phyloP scores from a whole-genome alignment of 2,888 invertebrate species.

The Drosophila cyrtoloma region DNA sequence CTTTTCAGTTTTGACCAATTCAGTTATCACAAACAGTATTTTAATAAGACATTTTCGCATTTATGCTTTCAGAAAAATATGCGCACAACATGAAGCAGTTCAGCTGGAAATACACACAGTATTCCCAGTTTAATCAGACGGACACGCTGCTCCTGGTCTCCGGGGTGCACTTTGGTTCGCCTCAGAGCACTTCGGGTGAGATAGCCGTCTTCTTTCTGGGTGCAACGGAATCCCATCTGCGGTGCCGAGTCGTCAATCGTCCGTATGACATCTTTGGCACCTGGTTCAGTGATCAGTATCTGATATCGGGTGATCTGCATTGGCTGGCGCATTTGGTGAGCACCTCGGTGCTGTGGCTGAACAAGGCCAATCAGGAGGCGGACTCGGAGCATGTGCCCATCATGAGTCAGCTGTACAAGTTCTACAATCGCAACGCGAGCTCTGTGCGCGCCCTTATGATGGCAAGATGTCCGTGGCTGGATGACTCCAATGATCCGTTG shows the following conservation, averaged over 20 bases:
- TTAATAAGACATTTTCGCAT: background rate
- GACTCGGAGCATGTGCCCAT: slow-evolving; percentile 92
- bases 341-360: slow-evolving; percentile 91
- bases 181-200: slow-evolving; percentile 93
- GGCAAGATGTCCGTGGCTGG: slow-evolving; percentile 88
- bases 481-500: slow-evolving; percentile 82
- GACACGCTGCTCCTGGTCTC: slow-evolving; percentile 93
- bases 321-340: slow-evolving; percentile 92
- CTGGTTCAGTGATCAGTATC: slow-evolving; percentile 93
- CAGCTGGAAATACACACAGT: slow-evolving; percentile 95
- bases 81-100: slow-evolving; percentile 92
- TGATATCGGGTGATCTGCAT: slow-evolving; percentile 92
- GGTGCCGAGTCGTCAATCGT: slow-evolving; percentile 91
- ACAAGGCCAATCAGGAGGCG: slow-evolving; percentile 92
- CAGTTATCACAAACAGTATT: background rate
- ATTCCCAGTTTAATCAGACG: slow-evolving; percentile 93
- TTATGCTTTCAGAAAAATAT: slow-evolving; percentile 87
- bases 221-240: slow-evolving; percentile 88
- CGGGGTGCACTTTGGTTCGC: slow-evolving; percentile 92
- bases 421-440: slow-evolving; percentile 93
- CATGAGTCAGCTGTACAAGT: slow-evolving; percentile 89
- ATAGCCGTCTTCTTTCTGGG: slow-evolving; percentile 93
- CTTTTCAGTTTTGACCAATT: background rate
- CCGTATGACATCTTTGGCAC: slow-evolving; percentile 95
- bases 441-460: slow-evolving; percentile 92